Base-by-base conservation (phyloP, 2,888 invertebrate genomes). In the Colostygia pectinataria region DNA sequence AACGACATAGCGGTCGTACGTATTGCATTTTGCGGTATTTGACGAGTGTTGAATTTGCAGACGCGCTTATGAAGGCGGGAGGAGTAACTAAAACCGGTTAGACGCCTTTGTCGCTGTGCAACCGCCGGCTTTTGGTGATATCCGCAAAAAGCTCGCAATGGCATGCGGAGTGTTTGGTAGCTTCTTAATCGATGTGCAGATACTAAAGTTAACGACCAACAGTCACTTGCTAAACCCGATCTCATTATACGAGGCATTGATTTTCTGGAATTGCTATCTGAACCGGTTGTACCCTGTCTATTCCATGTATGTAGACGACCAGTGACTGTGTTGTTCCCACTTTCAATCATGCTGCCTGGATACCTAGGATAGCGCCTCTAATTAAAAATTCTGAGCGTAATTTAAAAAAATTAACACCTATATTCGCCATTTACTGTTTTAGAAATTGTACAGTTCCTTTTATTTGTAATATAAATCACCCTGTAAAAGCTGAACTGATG, bases 31-130 rank as follows among this genome's bases (percentile, higher is more conserved):
- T 78, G 82, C 72, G 76, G 80, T 80, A 82, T 87, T 86, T 85
- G 86, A 86, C 77, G 84, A 82, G 79, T 84, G 82, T 77, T 62
- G 80, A 84, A 85, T 85, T 83, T 85, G 81, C 84, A 83, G 86
- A 87, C 81, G 81, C 79, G 75, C 79, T 80, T 83, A 81, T 87
- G 65, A 48, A 61, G 65, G 64, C 59, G 75, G 75, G 73, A 75
- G 76, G 79, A 74, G 82, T 76, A 74, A 82, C 79, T 67, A 63
- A 85, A 89, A 89, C 89, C 89, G 89, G 89, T 88, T 77, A 80
- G 63, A 80, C 83, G 80, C 84, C 83, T 86, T 84, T 80, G 83
- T 80, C 77, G 80, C 76, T 68, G 73, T 66, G 68, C 79, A 77
- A 72, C 76, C 75, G 75, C 79, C 80, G 76, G 72, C 79, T 84